Conservation (phyloP, 2,888 invertebrate species). For the Alloplasta piceator region DNA sequence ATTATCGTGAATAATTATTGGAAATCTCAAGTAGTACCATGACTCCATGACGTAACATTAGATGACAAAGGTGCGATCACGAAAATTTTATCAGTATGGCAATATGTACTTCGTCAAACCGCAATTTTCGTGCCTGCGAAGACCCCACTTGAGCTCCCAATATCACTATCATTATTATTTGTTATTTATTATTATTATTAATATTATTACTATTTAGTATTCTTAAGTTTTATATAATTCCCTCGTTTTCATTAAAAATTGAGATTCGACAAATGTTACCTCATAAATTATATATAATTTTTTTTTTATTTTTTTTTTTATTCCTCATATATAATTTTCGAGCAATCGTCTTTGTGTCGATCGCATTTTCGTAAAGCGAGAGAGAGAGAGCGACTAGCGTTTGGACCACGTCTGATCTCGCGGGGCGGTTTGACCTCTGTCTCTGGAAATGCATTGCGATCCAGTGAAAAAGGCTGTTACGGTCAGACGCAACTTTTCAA, state of each 20-base stretch:
- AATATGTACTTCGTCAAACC: too few relatives aligned
- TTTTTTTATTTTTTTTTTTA: too few relatives aligned
- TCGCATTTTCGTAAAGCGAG: slow-evolving; percentile 6
- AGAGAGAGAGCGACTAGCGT: slow-evolving; percentile 3
- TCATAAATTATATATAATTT: not conserved
- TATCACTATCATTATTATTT: not conserved
- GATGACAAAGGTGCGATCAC: too few relatives aligned
- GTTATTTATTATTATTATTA: slow-evolving; percentile 2
- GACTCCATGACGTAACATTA: too few relatives aligned
- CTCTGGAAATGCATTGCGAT: not conserved
- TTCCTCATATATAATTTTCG: not conserved
- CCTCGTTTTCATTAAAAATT: not conserved
- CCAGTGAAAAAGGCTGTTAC: not conserved
- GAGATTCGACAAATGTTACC: not conserved
- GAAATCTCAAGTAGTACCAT: too few relatives aligned
- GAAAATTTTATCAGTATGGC: too few relatives aligned
- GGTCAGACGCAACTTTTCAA: not conserved
- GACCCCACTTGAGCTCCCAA: too few relatives aligned
- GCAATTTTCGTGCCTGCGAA: too few relatives aligned
- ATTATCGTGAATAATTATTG: too few relatives aligned
- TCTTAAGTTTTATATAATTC: slow-evolving; percentile 3
- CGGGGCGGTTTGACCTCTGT: not conserved
- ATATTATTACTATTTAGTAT: not conserved
- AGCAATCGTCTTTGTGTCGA: slow-evolving; percentile 9
- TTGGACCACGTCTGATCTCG: not conserved